Evolutionary conservation across 2,888 invertebrate genomes (phyloP), one percentile per base, ranked within the genome.

Genomic region (Tachina fera): DNA sequence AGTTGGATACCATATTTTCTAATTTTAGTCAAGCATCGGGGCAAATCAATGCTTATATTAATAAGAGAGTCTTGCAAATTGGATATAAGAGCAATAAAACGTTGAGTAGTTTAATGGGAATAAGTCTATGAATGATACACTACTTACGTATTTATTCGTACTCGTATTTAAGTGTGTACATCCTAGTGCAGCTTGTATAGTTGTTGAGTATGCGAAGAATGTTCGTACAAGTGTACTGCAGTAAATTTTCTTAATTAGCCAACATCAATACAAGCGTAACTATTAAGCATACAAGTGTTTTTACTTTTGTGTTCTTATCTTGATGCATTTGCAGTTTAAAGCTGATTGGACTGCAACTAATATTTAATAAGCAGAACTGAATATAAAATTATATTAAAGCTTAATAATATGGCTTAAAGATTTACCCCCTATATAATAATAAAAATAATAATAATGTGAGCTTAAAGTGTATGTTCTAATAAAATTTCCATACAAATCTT

Each of bases 21-120:
- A 39, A 58, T 79, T 75, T 70, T 19, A 53, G 71, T 45, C 51
- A 67, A 83, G 56, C 67, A 76, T 86, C 83, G 67, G 31, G 31
- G 67, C 75, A 86, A 71, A 83, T 83, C 79, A 83, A 51, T 22
- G 74, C 67, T 51, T 61, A 86, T 76, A 86, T 86, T 83, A 86
- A 83, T 83, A 86, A 71, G 41, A 77, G 76, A 70, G 71, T 78
- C 74, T 75, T 49, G 76, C 53, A 71, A 76, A 80, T 85, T 74
- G 72, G 61, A 74, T 65, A 65, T 39, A 75, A 19, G 43, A 53
- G 72, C 79, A 74, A 58, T 67, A 39, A 58, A 72, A 51, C 67
- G 60, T 74, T 68, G 67, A 74, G 74, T 51, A 67, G 51, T 58
- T 80, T 45, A 16, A 14, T 39, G 53, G 16, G 45, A 60, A 22